Base-by-base conservation (phyloP, 2,888 invertebrate genomes). In the Himalopsyche japonica region DNA sequence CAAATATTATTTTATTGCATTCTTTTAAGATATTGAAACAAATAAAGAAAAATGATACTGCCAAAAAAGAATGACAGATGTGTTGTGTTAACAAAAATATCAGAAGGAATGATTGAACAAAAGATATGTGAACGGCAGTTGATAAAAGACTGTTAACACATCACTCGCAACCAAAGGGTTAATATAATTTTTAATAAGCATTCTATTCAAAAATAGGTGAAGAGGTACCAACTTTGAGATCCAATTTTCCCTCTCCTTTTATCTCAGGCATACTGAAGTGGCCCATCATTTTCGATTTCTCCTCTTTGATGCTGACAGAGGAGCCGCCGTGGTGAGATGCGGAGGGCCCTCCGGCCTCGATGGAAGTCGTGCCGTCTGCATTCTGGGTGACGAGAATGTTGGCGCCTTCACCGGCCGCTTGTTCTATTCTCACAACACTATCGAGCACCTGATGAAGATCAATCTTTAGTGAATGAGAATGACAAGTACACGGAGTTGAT, bases 241-340 rank as follows among this genome's bases (percentile, higher is more conserved):
- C 92, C 70, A 92, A 37, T 80, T 87, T 87, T 32, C 64, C 90
- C 3, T 91, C 89, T 12, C 92, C 91, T 87, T 93, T 91, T 87
- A 92, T 90, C 88, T 93, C 91, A 88, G 89, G 88, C 89, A 94
- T 92, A 88, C 93, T 91, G 88, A 93, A 92, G 88, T 93, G 93
- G 8, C 89, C 89, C 0, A 88, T 87, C 82, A 86, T 70, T 80
- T 85, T 84, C 34, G 83, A 89, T 86, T 94, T 94, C 88, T 94
- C 94, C 81, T 94, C 94, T 88, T 94, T 94, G 24, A 94, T 92
- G 34, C 93, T 90, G 3, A 92, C 89, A 57, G 57, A 57, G 57
- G 57, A 57, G 15, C 15, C 12, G 20, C 24, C 10, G 6, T 57
- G 57, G 7, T 57, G 57, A 89, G 86, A 91, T 20, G 57, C 24